Percentiles rank a stretch among this genome's conserved stretches.
Evolutionary conservation across 2,888 invertebrate genomes (phyloP).

Genomic region (Limenitis camilla): DNA sequence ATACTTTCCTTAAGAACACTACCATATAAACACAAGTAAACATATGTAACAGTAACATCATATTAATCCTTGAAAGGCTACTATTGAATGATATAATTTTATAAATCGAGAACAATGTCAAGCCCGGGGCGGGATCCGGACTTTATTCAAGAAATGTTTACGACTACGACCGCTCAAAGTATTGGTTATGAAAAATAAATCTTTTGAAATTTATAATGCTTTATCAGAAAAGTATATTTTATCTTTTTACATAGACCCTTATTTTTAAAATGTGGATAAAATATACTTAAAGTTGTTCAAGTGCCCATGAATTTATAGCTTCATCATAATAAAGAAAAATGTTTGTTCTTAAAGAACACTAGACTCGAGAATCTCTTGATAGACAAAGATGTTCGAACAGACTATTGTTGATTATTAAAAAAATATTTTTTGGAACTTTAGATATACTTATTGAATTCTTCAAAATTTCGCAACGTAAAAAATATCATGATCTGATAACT

Average conservation of each 20-base stretch:
- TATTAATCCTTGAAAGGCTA: constrained; percentile 31
- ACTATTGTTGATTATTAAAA: too few species aligned
- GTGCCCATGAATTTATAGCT: too few species aligned
- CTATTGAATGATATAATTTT: constrained; percentile 41
- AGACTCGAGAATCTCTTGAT: too few species aligned
- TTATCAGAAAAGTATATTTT: background rate
- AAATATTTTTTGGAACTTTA: too few species aligned
- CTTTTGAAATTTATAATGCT: constrained; percentile 19
- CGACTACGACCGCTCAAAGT: constrained; percentile 38
- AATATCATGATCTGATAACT: too few species aligned
- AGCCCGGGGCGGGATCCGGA: constrained; percentile 43
- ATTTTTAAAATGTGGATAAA: background rate
- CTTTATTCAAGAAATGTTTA: constrained; percentile 55
- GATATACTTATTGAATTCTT: too few species aligned
- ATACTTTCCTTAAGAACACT: background rate
- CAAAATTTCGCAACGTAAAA: too few species aligned
- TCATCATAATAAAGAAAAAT: too few species aligned
- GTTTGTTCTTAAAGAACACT: too few species aligned
- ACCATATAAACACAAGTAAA: too few species aligned
- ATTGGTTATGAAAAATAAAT: constrained; percentile 38
- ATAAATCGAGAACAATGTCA: constrained; percentile 49
- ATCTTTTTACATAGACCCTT: background rate
- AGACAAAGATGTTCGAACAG: too few species aligned
- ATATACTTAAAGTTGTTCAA: background rate
- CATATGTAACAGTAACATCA: constrained; percentile 1